Evolutionary conservation across 2,888 invertebrate genomes (phyloP).

Genomic region (Tortricodes alternella): DNA sequence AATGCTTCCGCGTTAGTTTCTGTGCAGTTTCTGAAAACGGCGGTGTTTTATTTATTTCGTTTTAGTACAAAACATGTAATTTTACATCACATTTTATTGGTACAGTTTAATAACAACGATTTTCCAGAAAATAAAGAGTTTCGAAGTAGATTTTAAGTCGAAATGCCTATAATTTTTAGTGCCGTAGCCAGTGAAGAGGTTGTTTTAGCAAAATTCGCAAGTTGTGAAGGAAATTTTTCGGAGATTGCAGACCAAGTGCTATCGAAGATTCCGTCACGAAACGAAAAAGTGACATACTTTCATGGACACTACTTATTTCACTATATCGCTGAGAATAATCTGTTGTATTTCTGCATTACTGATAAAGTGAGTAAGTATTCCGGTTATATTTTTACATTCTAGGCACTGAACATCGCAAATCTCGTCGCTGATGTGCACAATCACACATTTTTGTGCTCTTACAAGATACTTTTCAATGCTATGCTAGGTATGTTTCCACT

Average conservation of each 20-base stretch:
- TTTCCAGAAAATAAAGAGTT: background rate
- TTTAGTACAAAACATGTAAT: background rate
- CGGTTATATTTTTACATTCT: slow-evolving; percentile 24
- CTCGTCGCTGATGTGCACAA: too few relatives aligned
- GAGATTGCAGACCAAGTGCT: slow-evolving; percentile 95
- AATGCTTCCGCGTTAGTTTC: slow-evolving; percentile 19
- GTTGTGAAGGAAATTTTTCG: slow-evolving; percentile 95
- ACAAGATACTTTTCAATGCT: too few relatives aligned
- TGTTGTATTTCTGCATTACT: slow-evolving; percentile 96
- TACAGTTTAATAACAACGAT: background rate
- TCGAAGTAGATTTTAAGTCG: too few relatives aligned
- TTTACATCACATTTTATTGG: background rate
- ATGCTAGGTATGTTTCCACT: too few relatives aligned
- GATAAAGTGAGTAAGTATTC: slow-evolving; percentile 88
- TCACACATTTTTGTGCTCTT: too few relatives aligned
- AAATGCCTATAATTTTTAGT: slow-evolving; percentile 95
- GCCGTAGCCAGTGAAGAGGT: slow-evolving; percentile 91
- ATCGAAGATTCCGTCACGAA: slow-evolving; percentile 87
- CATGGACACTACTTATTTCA: slow-evolving; percentile 87
- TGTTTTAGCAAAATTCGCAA: slow-evolving; percentile 92
- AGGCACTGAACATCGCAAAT: slow-evolving; percentile 20
- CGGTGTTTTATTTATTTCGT: background rate
- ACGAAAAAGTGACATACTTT: slow-evolving; percentile 94
- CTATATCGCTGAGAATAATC: slow-evolving; percentile 90
- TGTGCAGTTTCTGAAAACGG: background rate